Evolutionary conservation across 2,797 vertebrate genomes (phyloP).

Genomic region (Hypotaenidia okinawae): DNA sequence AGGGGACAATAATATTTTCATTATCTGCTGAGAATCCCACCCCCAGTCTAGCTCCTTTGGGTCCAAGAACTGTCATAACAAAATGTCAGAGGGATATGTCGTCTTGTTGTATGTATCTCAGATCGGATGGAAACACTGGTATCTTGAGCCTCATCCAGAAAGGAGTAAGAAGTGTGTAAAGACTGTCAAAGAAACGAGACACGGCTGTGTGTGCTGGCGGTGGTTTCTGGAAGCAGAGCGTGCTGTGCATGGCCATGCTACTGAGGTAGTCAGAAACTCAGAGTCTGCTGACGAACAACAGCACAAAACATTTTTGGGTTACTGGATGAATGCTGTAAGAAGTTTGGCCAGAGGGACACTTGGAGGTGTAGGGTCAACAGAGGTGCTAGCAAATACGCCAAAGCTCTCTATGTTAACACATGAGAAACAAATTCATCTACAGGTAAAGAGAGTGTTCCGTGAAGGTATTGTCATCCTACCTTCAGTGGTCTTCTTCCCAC

Average conservation of each 20-base stretch:
- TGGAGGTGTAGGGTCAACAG: neutral
- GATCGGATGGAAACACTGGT: neutral
- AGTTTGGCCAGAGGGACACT: neutral
- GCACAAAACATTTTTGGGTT: neutral
- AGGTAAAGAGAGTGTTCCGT: neutral
- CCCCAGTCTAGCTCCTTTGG: neutral
- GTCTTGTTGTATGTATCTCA: neutral
- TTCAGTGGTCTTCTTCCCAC: neutral
- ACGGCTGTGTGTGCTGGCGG: fast-evolving
- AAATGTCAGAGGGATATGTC: neutral
- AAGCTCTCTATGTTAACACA: neutral
- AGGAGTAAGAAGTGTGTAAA: neutral
- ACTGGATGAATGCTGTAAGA: fast-evolving
- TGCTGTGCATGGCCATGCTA: neutral
- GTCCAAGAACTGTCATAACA: neutral
- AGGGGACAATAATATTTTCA: neutral
- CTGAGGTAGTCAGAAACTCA: neutral
- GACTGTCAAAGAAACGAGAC: neutral
- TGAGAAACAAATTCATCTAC: neutral
- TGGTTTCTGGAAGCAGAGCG: neutral
- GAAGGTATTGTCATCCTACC: neutral
- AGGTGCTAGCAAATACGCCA: neutral
- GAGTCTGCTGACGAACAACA: neutral
- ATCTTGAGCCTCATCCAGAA: neutral
- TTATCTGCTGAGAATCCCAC: neutral